phyloP scores from a whole-genome alignment of 2,113 vertebrate species.

The Takifugu bimaculatus region DNA sequence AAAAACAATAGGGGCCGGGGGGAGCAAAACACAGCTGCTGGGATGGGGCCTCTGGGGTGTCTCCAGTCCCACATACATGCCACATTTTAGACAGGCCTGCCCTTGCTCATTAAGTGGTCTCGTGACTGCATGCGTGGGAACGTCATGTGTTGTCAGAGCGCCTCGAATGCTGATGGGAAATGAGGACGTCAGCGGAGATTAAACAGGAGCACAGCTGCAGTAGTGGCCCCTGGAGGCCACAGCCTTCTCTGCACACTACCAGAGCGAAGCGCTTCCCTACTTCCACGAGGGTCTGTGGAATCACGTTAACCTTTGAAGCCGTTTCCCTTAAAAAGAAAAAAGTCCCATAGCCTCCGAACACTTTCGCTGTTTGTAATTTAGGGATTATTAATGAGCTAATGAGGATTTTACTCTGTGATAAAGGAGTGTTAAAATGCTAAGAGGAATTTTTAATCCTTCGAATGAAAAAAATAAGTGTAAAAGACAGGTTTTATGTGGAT shows the following conservation, averaged over 20 bases:
- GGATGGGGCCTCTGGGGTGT: not conserved
- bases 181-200: not conserved
- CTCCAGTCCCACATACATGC: constrained; percentile 12
- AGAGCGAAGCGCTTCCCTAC: no score
- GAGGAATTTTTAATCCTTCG: no score
- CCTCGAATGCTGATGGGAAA: constrained; percentile 7
- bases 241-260: not conserved
- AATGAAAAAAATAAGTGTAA: no score
- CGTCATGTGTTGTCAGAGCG: not conserved
- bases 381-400: no score
- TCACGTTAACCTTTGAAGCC: not conserved
- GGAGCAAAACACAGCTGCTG: not conserved
- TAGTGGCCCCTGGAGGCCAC: not conserved
- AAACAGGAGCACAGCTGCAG: not conserved
- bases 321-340: not conserved
- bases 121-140: constrained; percentile 16
- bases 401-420: no score
- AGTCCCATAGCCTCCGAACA: no score
- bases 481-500: no score
- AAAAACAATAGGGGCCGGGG: not conserved
- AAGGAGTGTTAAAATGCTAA: no score
- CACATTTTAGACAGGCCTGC: constrained; percentile 28
- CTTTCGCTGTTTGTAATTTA: no score
- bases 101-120: constrained; percentile 6
- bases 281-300: no score